These are phyloP conservation scores for Aspidiotus rigidus DNA, from an alignment of 2,888 invertebrate genomes.

Conservation along the genomic window DNA sequence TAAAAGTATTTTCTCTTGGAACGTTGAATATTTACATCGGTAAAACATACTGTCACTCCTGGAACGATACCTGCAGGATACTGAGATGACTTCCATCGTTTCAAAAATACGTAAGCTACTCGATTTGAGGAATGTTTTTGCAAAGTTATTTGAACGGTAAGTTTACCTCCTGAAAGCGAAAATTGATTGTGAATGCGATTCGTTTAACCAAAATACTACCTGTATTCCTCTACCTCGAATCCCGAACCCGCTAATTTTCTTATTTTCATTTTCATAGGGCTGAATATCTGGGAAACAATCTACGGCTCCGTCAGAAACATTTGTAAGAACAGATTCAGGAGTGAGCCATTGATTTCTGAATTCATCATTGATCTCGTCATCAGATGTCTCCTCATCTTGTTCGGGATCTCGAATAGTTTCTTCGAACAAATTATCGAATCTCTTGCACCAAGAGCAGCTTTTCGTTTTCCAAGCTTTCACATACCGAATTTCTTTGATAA, in stretches of 20 bases:
- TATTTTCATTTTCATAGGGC: neutral
- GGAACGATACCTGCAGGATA: slow-evolving; percentile 21
- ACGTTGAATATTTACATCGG: slow-evolving; percentile 19
- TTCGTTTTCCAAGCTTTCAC: slow-evolving; percentile 13
- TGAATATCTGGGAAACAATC: neutral
- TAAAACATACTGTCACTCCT: slow-evolving; percentile 23
- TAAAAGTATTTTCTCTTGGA: slow-evolving; percentile 12
- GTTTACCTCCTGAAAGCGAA: slow-evolving; percentile 20
- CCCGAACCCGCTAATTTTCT: slow-evolving; percentile 18
- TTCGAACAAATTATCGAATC: neutral
- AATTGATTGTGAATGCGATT: neutral
- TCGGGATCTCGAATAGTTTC: neutral
- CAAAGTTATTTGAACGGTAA: slow-evolving; percentile 14
- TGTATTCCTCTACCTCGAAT: slow-evolving; percentile 14
- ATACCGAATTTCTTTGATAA: slow-evolving; percentile 20
- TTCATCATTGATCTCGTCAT: neutral
- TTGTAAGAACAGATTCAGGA: neutral
- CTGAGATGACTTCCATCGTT: slow-evolving; percentile 20
- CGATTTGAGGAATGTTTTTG: slow-evolving; percentile 1
- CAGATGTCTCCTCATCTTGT: neutral
- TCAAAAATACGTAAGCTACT: slow-evolving; percentile 15
- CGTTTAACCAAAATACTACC: neutral
- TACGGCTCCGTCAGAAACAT: neutral
- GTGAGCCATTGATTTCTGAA: neutral
- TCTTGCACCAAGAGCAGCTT: slow-evolving; percentile 15